Conservation (phyloP, 2,797 vertebrate species). For the Myotis pilosus region DNA sequence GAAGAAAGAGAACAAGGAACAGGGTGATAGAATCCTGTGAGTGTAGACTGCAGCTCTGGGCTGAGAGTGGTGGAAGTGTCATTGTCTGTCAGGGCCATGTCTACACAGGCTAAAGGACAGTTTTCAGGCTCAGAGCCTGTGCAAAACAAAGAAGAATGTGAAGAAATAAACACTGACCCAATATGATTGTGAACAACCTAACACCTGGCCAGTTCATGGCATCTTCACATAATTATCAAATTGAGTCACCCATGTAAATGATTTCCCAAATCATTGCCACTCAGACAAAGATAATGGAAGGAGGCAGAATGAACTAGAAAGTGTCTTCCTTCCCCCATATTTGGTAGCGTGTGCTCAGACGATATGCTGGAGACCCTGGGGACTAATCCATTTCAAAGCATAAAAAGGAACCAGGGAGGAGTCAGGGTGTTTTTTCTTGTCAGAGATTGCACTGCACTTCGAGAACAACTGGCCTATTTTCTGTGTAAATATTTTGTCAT, state of each 20-base stretch:
- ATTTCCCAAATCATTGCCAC: constrained; percentile 21
- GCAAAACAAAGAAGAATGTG: background rate
- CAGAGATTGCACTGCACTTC: background rate
- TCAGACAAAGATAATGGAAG: background rate
- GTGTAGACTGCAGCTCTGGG: background rate
- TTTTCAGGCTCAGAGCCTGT: background rate
- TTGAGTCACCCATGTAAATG: background rate
- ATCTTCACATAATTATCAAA: constrained; percentile 33
- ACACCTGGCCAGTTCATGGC: background rate
- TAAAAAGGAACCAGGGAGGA: background rate
- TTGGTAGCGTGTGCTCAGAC: background rate
- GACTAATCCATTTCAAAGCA: background rate
- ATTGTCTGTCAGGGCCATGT: background rate
- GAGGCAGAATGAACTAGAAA: background rate
- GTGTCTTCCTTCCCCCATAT: background rate
- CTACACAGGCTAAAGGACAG: background rate
- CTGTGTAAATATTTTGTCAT: background rate
- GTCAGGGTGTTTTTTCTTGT: background rate
- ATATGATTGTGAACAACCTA: background rate
- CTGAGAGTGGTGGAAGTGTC: background rate
- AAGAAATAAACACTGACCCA: background rate
- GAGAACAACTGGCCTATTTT: background rate
- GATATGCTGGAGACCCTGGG: background rate
- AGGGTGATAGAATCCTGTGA: background rate
- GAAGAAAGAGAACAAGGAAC: background rate